phyloP scores from a whole-genome alignment of 2,888 invertebrate genomes.

The Bellardia bayeri region DNA sequence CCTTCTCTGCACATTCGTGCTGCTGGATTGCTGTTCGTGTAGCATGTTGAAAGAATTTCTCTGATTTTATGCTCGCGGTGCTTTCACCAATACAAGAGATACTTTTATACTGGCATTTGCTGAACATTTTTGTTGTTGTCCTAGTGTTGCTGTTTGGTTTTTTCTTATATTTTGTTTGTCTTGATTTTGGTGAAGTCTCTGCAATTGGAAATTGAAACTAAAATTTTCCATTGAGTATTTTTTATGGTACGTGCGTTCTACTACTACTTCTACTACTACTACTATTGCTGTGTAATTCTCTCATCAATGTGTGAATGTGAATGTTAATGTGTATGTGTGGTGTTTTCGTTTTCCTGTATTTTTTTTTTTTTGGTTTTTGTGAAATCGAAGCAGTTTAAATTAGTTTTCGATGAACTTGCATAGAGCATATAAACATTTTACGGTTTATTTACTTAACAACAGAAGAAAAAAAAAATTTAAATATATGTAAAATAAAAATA shows the following conservation, averaged over 20 bases:
- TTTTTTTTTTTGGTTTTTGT: constrained; percentile 75
- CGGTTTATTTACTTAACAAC: constrained; percentile 73
- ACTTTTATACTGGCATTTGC: not conserved
- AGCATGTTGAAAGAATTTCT: not conserved
- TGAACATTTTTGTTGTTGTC: constrained; percentile 47
- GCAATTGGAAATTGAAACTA: constrained; percentile 65
- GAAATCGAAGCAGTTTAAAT: constrained; percentile 82
- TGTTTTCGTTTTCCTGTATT: too few relatives aligned
- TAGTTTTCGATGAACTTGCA: constrained; percentile 84
- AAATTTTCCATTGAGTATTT: constrained; percentile 78
- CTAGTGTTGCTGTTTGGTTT: not conserved
- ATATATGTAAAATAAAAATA: not conserved
- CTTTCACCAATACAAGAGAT: constrained; percentile 25
- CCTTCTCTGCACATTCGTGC: not conserved
- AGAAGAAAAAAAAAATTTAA: constrained; percentile 33
- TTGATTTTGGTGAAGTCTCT: constrained; percentile 35
- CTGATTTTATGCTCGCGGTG: not conserved
- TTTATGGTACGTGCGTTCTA: constrained; percentile 3
- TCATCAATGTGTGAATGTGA: constrained; percentile 34
- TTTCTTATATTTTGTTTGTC: not conserved
- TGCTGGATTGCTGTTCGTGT: not conserved
- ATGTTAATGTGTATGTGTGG: not conserved
- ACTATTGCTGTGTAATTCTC: not conserved
- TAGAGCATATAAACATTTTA: constrained; percentile 80
- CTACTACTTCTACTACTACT: constrained; percentile 19